Conservation (phyloP, 2,113 vertebrate genomes). For the Balaenoptera acutorostrata region DNA sequence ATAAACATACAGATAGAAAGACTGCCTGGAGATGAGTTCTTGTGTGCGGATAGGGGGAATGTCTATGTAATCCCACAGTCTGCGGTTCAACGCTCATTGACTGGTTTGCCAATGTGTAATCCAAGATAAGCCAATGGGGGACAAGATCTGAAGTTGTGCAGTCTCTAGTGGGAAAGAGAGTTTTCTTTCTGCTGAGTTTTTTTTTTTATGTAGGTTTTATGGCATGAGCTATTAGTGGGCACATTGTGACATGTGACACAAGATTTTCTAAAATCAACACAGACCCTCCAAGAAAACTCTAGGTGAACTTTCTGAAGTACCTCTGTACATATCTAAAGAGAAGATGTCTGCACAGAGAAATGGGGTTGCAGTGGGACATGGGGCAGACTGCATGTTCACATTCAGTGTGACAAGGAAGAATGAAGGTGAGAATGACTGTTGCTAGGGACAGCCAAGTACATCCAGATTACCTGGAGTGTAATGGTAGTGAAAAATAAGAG, state of each 20-base stretch:
- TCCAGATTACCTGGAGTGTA: not conserved
- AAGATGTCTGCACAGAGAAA: fast-evolving
- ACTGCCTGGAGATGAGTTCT: not conserved
- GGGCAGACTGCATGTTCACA: not conserved
- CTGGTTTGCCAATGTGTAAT: not conserved
- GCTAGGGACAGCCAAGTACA: too few species aligned
- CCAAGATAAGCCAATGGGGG: not conserved
- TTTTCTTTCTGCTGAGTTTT: not conserved
- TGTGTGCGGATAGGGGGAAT: not conserved
- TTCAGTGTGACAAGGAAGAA: not conserved
- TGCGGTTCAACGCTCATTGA: not conserved
- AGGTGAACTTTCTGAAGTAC: not conserved
- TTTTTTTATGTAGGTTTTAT: not conserved
- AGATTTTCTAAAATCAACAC: not conserved
- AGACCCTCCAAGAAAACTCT: not conserved
- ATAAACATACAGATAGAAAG: not conserved
- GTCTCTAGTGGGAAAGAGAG: not conserved
- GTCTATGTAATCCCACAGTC: not conserved
- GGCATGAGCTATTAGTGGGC: too few species aligned
- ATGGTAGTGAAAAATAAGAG: not conserved
- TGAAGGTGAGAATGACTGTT: not conserved
- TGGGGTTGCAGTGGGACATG: fast-evolving
- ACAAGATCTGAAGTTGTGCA: not conserved
- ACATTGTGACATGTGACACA: not conserved
- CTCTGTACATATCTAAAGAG: not conserved